Evolutionary conservation across 2,113 vertebrate genomes (phyloP).

Genomic region (Pristiophorus japonicus): DNA sequence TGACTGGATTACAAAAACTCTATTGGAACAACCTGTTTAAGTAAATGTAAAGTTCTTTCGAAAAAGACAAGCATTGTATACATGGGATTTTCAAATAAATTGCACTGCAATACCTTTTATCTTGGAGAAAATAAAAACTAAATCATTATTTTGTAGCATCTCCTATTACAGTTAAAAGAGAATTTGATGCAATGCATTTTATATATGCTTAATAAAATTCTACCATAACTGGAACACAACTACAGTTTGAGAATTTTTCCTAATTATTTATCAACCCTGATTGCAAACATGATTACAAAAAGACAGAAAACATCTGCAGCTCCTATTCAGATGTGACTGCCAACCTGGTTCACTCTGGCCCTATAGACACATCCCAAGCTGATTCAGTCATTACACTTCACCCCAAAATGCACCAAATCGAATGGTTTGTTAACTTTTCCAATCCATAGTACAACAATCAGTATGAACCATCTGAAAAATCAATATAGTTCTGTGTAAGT

Average conservation of each 20-base stretch:
- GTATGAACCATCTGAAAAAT: neutral
- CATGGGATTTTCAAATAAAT: neutral
- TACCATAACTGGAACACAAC: neutral
- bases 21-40: slow-evolving; percentile 34
- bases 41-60: too few species aligned
- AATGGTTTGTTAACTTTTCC: neutral
- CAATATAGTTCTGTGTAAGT: too few species aligned
- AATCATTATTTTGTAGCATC: neutral
- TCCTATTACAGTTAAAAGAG: neutral
- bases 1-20: slow-evolving; percentile 33
- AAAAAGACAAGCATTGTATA: neutral
- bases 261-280: neutral
- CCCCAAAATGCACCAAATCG: neutral
- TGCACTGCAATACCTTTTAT: neutral
- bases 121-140: neutral
- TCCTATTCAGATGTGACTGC: neutral
- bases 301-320: neutral
- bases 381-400: neutral
- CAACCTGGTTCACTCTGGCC: neutral
- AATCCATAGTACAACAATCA: neutral
- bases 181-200: neutral
- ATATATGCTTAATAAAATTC: neutral
- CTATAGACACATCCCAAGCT: neutral
- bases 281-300: neutral
- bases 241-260: neutral